Conservation (phyloP, 2,797 vertebrate genomes). For the Orestias chungarensis region DNA sequence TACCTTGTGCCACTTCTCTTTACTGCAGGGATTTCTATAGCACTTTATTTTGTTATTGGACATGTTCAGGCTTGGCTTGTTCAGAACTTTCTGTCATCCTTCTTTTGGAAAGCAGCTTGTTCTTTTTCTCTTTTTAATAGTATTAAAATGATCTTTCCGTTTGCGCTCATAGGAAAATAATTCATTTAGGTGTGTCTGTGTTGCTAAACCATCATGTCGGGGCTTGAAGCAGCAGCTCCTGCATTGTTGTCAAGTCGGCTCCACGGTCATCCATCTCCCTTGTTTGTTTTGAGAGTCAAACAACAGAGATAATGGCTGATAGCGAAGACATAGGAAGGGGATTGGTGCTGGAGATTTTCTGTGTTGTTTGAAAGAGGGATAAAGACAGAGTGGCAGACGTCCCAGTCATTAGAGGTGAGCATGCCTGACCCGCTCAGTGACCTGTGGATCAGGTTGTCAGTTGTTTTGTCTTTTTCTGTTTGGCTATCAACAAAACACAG, state of each 20-base stretch:
- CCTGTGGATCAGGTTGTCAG: constrained; percentile 29
- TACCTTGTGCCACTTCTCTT: not conserved
- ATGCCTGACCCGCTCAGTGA: constrained; percentile 33
- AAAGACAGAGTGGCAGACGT: constrained; percentile 18
- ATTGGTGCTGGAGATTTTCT: constrained; percentile 29
- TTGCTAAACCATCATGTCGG: constrained; percentile 20
- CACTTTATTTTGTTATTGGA: not conserved
- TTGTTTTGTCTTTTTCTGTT: constrained; percentile 44
- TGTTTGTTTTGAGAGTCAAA: constrained; percentile 38
- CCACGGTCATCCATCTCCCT: constrained; percentile 3
- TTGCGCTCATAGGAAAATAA: not conserved
- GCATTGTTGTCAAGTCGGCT: constrained; percentile 8
- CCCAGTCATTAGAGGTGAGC: constrained; percentile 43
- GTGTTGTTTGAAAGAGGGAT: not conserved
- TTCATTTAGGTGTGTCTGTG: not conserved
- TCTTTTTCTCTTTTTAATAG: not conserved
- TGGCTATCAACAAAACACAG: constrained; percentile 39
- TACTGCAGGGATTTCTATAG: not conserved
- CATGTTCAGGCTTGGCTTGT: not conserved
- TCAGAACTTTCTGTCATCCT: not conserved
- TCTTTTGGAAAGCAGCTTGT: not conserved
- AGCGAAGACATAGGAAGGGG: constrained; percentile 2
- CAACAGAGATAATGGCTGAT: constrained; percentile 22
- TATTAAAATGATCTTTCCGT: not conserved
- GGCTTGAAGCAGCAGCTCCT: constrained; percentile 12